phyloP scores from a whole-genome alignment of 2,797 vertebrate genomes.

The Spinus olivaceus region DNA sequence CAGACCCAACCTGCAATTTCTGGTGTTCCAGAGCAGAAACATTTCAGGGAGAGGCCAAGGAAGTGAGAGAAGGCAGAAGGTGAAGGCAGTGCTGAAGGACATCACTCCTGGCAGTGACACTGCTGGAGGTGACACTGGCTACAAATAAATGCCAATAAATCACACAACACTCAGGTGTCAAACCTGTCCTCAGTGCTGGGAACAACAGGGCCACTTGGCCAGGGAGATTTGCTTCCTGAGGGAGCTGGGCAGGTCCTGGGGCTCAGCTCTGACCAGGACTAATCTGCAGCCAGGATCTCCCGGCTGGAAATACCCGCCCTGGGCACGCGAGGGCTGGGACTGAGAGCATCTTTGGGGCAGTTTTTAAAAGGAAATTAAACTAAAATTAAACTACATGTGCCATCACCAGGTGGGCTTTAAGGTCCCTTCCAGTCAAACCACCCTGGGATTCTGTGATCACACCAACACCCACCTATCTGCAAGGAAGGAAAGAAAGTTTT shows the following conservation, averaged over 20 bases:
- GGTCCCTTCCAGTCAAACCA: not conserved
- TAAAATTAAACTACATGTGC: not conserved
- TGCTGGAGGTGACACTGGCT: fast-evolving
- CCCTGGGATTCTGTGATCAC: not conserved
- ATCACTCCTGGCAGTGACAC: fast-evolving
- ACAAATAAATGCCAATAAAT: not conserved
- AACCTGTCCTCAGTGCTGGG: fast-evolving
- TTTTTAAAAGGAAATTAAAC: not conserved
- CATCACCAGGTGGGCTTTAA: not conserved
- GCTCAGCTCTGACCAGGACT: not conserved
- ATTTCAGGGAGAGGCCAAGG: not conserved
- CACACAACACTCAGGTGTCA: fast-evolving
- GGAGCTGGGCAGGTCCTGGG: not conserved
- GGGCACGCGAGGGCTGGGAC: fast-evolving
- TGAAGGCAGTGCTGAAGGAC: not conserved
- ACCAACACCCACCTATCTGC: not conserved
- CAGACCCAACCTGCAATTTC: not conserved
- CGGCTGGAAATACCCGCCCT: fast-evolving
- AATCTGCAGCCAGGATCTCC: not conserved
- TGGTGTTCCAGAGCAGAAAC: not conserved
- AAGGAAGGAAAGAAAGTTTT: not conserved
- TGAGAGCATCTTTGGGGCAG: fast-evolving
- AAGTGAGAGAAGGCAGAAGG: not conserved
- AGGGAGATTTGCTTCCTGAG: not conserved
- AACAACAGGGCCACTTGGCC: not conserved